Conservation (phyloP, 2,888 invertebrate genomes). For the Cacoxenus indagator region DNA sequence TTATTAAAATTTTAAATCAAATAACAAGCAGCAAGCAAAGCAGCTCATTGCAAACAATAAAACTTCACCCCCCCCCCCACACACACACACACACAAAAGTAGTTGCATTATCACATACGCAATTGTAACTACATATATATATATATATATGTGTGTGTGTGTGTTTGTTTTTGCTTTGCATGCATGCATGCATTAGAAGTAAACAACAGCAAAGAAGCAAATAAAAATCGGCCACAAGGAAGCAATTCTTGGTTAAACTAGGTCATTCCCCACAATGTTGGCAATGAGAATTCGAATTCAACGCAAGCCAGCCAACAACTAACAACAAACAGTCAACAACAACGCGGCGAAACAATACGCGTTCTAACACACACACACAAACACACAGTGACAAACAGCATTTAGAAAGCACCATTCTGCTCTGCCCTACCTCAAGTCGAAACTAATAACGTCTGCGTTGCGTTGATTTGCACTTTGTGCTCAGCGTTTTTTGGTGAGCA, state of each 20-base stretch:
- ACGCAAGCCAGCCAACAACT: conserved; percentile 1
- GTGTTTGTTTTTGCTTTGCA: not conserved
- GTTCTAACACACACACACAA: no score
- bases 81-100: conserved; percentile 22
- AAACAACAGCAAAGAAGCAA: conserved; percentile 6
- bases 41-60: not conserved
- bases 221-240: conserved; percentile 25
- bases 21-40: conserved; percentile 26
- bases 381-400: no score
- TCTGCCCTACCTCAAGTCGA: conserved; percentile 15
- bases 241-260: conserved; percentile 42
- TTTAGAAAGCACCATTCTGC: no score
- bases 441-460: not conserved
- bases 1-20: conserved; percentile 42
- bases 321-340: conserved; percentile 2
- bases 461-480: not conserved
- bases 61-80: conserved; percentile 5
- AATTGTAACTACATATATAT: not conserved
- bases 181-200: conserved; percentile 16
- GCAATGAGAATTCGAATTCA: not conserved
- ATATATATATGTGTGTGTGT: not conserved
- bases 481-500: conserved; percentile 42
- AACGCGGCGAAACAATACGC: not conserved
- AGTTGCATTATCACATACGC: not conserved
- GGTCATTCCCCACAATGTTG: conserved; percentile 38